phyloP scores from a whole-genome alignment of 2,113 vertebrate species.

The Nanorana parkeri region DNA sequence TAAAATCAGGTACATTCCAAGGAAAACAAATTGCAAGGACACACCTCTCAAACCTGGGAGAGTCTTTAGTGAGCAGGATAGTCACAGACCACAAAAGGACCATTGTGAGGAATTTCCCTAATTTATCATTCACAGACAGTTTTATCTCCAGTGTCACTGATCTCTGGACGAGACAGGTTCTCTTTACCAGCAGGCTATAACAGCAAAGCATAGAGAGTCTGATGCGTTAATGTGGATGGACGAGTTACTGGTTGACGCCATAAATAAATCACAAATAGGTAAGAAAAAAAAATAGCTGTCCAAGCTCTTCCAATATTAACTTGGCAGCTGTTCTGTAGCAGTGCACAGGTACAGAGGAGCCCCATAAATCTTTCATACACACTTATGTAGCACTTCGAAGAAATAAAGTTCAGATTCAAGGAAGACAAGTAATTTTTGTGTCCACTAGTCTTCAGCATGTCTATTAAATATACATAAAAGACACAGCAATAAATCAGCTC shows the following conservation, averaged over 20 bases:
- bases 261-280: slow-evolving; percentile 41
- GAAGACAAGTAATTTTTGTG: slow-evolving; percentile 10
- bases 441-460: slow-evolving; percentile 38
- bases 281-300: slow-evolving; percentile 14
- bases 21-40: too few relatives aligned
- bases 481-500: not conserved
- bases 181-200: not conserved
- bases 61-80: too few relatives aligned
- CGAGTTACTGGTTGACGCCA: not conserved
- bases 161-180: too few relatives aligned
- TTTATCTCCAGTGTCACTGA: too few relatives aligned
- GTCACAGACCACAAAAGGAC: too few relatives aligned
- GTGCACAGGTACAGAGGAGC: slow-evolving; percentile 24
- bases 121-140: too few relatives aligned
- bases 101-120: too few relatives aligned
- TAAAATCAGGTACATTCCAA: too few relatives aligned
- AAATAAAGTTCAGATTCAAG: slow-evolving; percentile 15
- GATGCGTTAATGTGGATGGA: slow-evolving; percentile 12
- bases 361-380: slow-evolving; percentile 50
- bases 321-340: slow-evolving; percentile 35
- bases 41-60: too few relatives aligned
- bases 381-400: slow-evolving; percentile 3
- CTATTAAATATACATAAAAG: slow-evolving; percentile 50
- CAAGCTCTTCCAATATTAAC: slow-evolving; percentile 31
- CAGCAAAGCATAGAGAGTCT: not conserved